Evolutionary conservation across 2,888 invertebrate genomes (phyloP).

Genomic region (Phoenoteleia sp.): DNA sequence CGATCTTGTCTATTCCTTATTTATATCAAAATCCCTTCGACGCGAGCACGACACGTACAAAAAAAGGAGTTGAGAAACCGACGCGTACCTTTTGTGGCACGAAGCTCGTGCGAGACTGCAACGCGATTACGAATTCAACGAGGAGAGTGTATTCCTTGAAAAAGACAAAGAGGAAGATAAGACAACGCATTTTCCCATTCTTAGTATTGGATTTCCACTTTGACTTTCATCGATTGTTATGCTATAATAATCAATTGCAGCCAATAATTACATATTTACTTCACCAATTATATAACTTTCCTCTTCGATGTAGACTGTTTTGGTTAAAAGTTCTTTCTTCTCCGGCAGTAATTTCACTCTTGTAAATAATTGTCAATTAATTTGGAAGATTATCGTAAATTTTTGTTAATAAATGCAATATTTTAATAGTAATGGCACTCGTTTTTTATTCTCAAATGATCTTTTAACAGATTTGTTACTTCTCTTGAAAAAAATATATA

Average conservation of each 20-base stretch:
- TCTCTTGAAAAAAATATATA: too few relatives aligned
- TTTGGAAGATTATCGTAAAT: too few relatives aligned
- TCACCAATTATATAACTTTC: too few relatives aligned
- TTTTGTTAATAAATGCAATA: too few relatives aligned
- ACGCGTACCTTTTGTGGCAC: constrained; percentile 59
- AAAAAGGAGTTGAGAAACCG: constrained; percentile 67
- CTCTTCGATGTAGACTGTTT: too few relatives aligned
- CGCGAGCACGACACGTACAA: constrained; percentile 78
- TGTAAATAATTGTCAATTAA: too few relatives aligned
- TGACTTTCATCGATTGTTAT: constrained; percentile 39
- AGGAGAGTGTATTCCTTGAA: constrained; percentile 53
- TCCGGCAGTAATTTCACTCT: too few relatives aligned
- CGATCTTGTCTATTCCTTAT: constrained; percentile 72
- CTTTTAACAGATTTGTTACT: too few relatives aligned
- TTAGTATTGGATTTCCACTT: constrained; percentile 55
- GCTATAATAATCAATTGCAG: constrained; percentile 21
- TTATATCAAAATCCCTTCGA: constrained; percentile 73
- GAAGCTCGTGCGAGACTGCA: constrained; percentile 64
- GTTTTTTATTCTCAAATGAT: too few relatives aligned
- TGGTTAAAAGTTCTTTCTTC: too few relatives aligned
- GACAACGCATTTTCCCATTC: constrained; percentile 51
- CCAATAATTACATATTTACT: constrained; percentile 9
- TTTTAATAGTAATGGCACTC: too few relatives aligned
- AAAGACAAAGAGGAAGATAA: constrained; percentile 58
- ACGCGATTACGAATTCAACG: constrained; percentile 67